Conservation (phyloP, 2,113 vertebrate genomes). For the Galbula dea region DNA sequence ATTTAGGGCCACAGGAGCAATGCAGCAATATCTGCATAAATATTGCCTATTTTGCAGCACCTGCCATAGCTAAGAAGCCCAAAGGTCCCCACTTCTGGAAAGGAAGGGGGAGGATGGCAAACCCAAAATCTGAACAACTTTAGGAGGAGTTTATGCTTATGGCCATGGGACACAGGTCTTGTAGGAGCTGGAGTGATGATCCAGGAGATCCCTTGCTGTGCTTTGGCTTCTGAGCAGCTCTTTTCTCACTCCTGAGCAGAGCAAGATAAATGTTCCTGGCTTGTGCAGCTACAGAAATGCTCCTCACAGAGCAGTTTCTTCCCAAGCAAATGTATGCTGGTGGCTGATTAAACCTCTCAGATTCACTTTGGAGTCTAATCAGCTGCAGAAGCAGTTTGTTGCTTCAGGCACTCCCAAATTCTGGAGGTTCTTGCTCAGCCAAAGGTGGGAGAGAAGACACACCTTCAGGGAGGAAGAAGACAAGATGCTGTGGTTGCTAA, state of each 20-base stretch:
- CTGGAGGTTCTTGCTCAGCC: not conserved
- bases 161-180: not conserved
- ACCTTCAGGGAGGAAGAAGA: not conserved
- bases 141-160: not conserved
- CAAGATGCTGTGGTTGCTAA: not conserved
- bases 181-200: not conserved
- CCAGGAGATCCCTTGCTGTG: not conserved
- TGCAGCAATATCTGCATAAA: not conserved
- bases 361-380: not conserved
- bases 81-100: not conserved
- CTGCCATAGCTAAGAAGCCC: not conserved
- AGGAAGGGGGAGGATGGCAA: not conserved
- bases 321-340: not conserved
- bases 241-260: not conserved
- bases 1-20: not conserved
- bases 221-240: not conserved
- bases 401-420: not conserved
- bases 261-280: not conserved
- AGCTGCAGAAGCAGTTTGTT: not conserved
- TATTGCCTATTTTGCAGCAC: not conserved
- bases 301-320: not conserved
- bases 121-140: not conserved
- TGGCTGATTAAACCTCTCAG: not conserved
- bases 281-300: not conserved
- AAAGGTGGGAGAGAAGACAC: not conserved